phyloP scores from a whole-genome alignment of 1,140 invertebrate species.

The Apis mellifera region Amel_HAv3.1 CM009933.2:5812001-5812500 shows the following conservation, averaged over 20 bases:
- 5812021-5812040: neutral
- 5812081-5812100: neutral
- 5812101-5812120: constrained; percentile 49
- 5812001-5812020: neutral
- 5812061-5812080: neutral
- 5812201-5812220: neutral
- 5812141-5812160: constrained; percentile 51
- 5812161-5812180: constrained; percentile 23
- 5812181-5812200: constrained; percentile 44
- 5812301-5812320: constrained; percentile 39
- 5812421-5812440: no score
- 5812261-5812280: constrained; percentile 10
- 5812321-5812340: constrained; percentile 68
- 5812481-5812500: no score
- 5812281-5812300: constrained; percentile 43
- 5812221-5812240: neutral
- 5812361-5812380: constrained; percentile 5
- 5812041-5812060: constrained; percentile 3
- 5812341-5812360: constrained; percentile 47
- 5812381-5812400: constrained; percentile 2
- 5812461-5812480: neutral
- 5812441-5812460: neutral
- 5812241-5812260: neutral
- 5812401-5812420: neutral
- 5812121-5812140: constrained; percentile 41